Evolutionary conservation across 2,113 vertebrate genomes (phyloP), one percentile per base, ranked within the genome.

Genomic region (Miniopterus natalensis): DNA sequence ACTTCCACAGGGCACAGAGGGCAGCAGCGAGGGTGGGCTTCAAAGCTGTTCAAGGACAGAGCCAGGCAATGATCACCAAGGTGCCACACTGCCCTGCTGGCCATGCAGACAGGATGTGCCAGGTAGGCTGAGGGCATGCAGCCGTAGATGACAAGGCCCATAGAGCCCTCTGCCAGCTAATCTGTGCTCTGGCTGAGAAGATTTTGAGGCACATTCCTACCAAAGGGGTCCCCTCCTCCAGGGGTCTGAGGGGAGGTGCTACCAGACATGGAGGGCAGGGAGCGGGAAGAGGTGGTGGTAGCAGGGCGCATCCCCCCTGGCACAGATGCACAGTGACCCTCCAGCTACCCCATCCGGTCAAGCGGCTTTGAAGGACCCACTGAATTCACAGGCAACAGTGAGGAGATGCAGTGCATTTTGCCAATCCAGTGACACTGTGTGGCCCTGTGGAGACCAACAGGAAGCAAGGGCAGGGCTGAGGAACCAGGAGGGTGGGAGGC

Each of bases 61-160:
- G 63, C 11, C 29, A 8, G 13, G 74, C 29, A 7, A 29, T 6
- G 2, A 59, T 13, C 21, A 36, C 45, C 23, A 10, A 51, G 3
- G 6, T 1, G 73, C 49, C 2, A 5, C 3, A 1, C 20, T 18
- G 42, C 40, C 47, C 66, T 13, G n/a, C 31, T 49, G 59, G 31
- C 49, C 27, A 40, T 1, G 2, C 15, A 25, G 49, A 36, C 20
- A 15, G 13, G 49, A 18, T 8, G 1, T 9, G 31, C 57, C 0
- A 2, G 6, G 8, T 1, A 27, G n/a, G 21, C n/a, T 1, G 65
- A 84, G 73, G 27, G n/a, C 9, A 18, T n/a, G 0, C 9, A 63
- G 29, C 23, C 1, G 3, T 1, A 55, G 73, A 17, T 1, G 5
- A 47, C 1, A 3, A 53, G 53, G 53, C 5, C 25, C 7, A 15